Evolutionary conservation across 2,888 invertebrate species (phyloP).

Genomic region (Chelonus formosanus): DNA sequence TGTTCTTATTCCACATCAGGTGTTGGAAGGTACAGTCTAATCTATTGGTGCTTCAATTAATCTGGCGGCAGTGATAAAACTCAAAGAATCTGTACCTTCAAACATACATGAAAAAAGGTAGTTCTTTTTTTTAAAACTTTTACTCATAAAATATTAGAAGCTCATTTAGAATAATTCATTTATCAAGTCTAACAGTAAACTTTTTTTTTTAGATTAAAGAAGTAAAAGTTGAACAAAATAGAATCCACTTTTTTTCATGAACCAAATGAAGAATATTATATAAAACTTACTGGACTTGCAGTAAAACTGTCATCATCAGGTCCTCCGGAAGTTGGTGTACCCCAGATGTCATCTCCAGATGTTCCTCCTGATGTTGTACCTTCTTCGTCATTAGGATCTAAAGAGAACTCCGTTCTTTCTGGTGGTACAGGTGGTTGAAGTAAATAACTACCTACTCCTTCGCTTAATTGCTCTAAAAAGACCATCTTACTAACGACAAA

Average conservation of each 20-base stretch:
- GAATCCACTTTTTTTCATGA: not conserved
- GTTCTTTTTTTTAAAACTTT: not conserved
- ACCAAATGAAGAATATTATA: not conserved
- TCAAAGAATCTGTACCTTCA: slow-evolving; percentile 25
- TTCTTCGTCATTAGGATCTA: slow-evolving; percentile 71
- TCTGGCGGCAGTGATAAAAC: slow-evolving; percentile 14
- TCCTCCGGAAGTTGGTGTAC: slow-evolving; percentile 87
- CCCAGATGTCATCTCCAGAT: slow-evolving; percentile 89
- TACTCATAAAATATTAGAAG: no score
- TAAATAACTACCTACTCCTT: slow-evolving; percentile 64
- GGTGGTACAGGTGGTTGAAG: slow-evolving; percentile 60
- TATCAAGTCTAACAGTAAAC: no score
- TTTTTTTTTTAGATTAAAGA: not conserved
- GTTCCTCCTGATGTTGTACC: slow-evolving; percentile 85
- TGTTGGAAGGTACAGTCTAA: slow-evolving; percentile 46
- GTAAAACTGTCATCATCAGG: slow-evolving; percentile 76
- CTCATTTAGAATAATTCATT: no score
- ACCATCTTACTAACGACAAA: slow-evolving; percentile 86
- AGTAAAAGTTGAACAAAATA: not conserved
- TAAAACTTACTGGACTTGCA: slow-evolving; percentile 58
- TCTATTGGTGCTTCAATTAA: slow-evolving; percentile 20
- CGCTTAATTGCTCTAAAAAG: slow-evolving; percentile 73
- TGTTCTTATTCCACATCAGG: slow-evolving; percentile 5
- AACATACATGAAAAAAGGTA: slow-evolving; percentile 1
- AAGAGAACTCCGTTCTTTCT: slow-evolving; percentile 59